Percentiles rank a stretch among this genome's conserved stretches.
Evolutionary conservation across 2,888 invertebrate genomes (phyloP).

Genomic region (Drosophila incognita): DNA sequence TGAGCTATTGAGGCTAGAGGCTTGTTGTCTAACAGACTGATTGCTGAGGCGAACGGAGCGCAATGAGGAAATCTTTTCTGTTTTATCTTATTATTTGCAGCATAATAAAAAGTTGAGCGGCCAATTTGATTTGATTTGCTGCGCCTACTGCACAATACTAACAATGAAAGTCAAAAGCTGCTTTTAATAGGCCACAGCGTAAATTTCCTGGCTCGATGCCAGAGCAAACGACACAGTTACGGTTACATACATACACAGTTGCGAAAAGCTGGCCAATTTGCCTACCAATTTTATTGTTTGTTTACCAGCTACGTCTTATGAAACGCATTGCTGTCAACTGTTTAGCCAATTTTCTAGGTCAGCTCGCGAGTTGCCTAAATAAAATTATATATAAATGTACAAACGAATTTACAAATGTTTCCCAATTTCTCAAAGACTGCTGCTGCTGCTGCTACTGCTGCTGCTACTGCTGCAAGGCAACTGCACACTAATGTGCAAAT

Average conservation of each 20-base stretch:
- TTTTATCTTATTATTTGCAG: constrained; percentile 39
- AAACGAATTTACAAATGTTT: constrained; percentile 32
- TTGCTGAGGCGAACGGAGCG: constrained; percentile 38
- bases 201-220: constrained; percentile 69
- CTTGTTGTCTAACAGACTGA: constrained; percentile 37
- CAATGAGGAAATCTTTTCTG: constrained; percentile 69
- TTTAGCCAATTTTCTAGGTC: constrained; percentile 67
- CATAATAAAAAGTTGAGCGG: constrained; percentile 38
- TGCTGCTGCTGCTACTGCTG: not conserved
- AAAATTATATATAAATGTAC: constrained; percentile 11
- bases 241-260: constrained; percentile 39
- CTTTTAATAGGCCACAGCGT: constrained; percentile 64
- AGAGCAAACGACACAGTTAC: constrained; percentile 33
- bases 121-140: constrained; percentile 44
- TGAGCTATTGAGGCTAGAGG: constrained; percentile 1
- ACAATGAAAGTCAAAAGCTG: constrained; percentile 58
- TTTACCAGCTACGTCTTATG: constrained; percentile 30
- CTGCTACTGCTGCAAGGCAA: constrained; percentile 8
- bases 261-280: constrained; percentile 61
- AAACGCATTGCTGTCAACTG: constrained; percentile 33
- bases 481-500: constrained; percentile 69
- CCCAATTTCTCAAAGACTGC: constrained; percentile 25
- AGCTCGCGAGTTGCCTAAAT: constrained; percentile 27
- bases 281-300: constrained; percentile 42
- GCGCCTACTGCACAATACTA: constrained; percentile 44